Conservation (phyloP, 1,140 invertebrate genomes). For the Pseudomyrmex cubaensis region DNA sequence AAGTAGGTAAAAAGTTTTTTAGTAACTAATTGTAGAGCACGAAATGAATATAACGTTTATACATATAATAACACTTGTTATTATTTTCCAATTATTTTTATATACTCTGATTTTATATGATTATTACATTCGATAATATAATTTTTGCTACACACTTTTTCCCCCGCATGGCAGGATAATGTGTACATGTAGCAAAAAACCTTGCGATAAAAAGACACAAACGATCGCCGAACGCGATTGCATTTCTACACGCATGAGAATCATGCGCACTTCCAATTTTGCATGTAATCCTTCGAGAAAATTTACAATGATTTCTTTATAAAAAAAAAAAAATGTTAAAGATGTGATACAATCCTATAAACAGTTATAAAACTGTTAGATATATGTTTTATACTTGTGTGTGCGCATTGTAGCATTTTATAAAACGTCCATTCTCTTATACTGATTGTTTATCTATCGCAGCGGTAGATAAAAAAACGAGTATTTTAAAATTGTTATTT, state of each 20-base stretch:
- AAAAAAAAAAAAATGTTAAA: not conserved
- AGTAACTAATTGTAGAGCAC: not conserved
- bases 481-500: constrained; percentile 42
- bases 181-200: not conserved
- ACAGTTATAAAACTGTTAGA: not conserved
- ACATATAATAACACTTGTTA: not conserved
- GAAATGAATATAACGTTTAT: constrained; percentile 5
- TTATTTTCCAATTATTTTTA: constrained; percentile 9
- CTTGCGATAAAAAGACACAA: constrained; percentile 11
- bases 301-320: constrained; percentile 33
- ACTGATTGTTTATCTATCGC: constrained; percentile 30
- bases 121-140: not conserved
- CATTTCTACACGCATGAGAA: constrained; percentile 28
- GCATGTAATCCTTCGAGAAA: constrained; percentile 6
- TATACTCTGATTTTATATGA: constrained; percentile 21
- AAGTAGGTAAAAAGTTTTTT: constrained; percentile 1
- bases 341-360: constrained; percentile 23
- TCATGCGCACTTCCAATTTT: constrained; percentile 16
- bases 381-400: not conserved
- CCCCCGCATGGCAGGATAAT: not conserved
- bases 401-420: not conserved
- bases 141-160: constrained; percentile 35
- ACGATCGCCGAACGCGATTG: not conserved
- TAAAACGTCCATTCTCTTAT: constrained; percentile 37
- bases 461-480: not conserved